Base-by-base conservation (phyloP, 2,888 invertebrate species). In the Patella caerulea region DNA sequence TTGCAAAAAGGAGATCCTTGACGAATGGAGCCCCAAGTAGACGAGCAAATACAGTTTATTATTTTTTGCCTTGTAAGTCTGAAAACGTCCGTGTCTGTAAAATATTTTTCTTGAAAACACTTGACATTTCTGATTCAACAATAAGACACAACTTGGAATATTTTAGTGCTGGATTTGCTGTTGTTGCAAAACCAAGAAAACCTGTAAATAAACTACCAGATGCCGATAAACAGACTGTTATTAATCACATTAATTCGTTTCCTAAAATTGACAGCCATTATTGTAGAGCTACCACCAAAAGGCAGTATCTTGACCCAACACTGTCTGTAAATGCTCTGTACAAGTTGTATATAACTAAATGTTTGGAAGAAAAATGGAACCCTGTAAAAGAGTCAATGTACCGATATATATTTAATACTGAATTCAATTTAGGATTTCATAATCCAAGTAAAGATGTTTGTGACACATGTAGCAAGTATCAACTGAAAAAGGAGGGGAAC, bases 181-280 rank as follows among this genome's bases (percentile, higher is more conserved):
- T 59, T 59, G 17, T 59, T 15, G 59, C 59, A 59, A 9, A n/a
- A 59, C 59, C 59, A 15, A n/a, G 12, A 59, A 19, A 19, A 59
- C 19, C 19, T 17, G 59, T 59, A 19, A 59, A 59, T 17, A 59
- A 59, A 59, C 59, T 7, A 34, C 24, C n/a, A 19, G 65, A 65
- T 24, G 24, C 24, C 24, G 24, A 59, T 19, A 59, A 59, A 59
- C 59, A 59, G 19, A 11, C 9, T 59, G 59, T 59, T 59, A 19
- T 59, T 11, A 45, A 45, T 45, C 7, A 45, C 45, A 45, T 45
- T 45, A 17, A 59, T 59, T 59, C 14, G 2, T 65, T 65, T 11
- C 65, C 65, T 24, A 65, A 65, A n/a, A 15, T 65, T n/a, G 65
- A 65, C 9, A 65, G 65, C 19, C 65, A 65, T 15, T 65, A 65